Conservation (phyloP, 2,888 invertebrate genomes). For the Ormia ochracea region DNA sequence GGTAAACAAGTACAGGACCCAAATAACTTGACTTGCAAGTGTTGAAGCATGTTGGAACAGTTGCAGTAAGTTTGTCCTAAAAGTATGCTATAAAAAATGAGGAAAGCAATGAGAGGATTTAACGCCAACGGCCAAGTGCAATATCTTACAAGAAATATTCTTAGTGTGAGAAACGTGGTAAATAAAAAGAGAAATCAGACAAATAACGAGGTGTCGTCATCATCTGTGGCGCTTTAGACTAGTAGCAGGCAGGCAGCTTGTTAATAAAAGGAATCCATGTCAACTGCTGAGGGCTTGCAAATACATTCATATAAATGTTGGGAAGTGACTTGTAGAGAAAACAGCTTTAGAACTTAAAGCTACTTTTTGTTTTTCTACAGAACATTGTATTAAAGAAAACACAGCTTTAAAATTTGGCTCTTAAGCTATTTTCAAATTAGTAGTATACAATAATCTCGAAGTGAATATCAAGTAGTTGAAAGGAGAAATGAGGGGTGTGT, state of each 20-base stretch:
- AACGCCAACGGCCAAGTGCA: constrained; percentile 55
- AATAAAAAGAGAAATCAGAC: neutral
- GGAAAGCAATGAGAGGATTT: constrained; percentile 19
- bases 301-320: neutral
- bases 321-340: neutral
- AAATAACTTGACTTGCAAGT: neutral
- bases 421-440: neutral
- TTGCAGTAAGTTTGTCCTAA: constrained; percentile 24
- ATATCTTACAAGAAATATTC: constrained; percentile 36
- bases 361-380: neutral
- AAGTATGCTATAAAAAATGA: constrained; percentile 7
- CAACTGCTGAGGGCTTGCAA: constrained; percentile 22
- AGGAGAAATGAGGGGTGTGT: neutral
- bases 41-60: neutral
- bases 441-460: neutral
- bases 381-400: neutral
- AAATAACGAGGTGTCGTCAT: constrained; percentile 15
- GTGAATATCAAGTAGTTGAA: neutral
- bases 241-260: neutral
- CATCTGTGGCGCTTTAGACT: constrained; percentile 26
- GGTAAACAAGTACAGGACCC: neutral
- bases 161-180: neutral
- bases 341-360: neutral
- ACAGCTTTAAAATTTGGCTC: neutral
- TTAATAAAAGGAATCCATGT: constrained; percentile 34